phyloP scores from a whole-genome alignment of 1,140 invertebrate genomes.

The Drosophila sulfurigaster region DNA sequence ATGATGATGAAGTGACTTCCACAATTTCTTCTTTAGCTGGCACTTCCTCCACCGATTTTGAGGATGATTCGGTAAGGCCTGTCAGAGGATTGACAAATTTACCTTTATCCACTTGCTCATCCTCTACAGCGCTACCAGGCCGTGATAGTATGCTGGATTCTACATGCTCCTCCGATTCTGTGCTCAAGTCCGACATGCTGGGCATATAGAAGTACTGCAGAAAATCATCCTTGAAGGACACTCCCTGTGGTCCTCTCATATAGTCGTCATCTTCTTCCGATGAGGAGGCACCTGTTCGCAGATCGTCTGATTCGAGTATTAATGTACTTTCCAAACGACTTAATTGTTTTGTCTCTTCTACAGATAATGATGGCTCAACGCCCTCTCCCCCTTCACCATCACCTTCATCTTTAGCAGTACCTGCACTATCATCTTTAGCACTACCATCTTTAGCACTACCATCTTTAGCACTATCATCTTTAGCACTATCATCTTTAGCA shows the following conservation, averaged over 20 bases:
- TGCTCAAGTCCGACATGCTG: slow-evolving; percentile 24
- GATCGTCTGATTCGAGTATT: not conserved
- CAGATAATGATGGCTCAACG: not conserved
- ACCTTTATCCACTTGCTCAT: not conserved
- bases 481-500: no score
- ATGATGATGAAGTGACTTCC: not conserved
- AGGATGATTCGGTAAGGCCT: not conserved
- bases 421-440: no score
- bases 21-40: not conserved
- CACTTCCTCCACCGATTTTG: not conserved
- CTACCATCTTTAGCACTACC: no score
- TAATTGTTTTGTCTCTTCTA: not conserved
- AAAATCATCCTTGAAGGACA: slow-evolving; percentile 43
- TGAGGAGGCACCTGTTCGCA: slow-evolving; percentile 4
- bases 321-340: not conserved
- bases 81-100: slow-evolving; percentile 3
- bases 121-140: not conserved
- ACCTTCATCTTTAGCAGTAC: no score
- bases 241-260: not conserved
- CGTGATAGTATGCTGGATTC: not conserved
- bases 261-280: slow-evolving; percentile 8
- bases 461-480: no score
- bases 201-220: slow-evolving; percentile 21
- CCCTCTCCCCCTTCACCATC: not conserved
- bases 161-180: not conserved